phyloP scores from a whole-genome alignment of 2,888 invertebrate genomes.

The Epistrophella euchroma region DNA sequence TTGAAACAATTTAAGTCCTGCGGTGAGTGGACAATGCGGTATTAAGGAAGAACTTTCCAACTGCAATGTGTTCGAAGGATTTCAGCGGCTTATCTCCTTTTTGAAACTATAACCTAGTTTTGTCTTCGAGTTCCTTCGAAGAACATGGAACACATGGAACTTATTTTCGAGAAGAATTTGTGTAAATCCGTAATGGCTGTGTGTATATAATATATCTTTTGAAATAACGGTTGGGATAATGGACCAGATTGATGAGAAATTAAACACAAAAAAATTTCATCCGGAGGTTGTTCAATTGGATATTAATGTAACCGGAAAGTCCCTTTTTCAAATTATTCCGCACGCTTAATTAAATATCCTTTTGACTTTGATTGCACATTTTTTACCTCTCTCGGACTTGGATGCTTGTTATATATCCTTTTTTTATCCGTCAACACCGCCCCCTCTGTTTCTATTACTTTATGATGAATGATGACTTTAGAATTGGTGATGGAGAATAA shows the following conservation, averaged over 20 bases:
- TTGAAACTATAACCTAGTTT: slow-evolving; percentile 50
- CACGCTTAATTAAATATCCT: slow-evolving; percentile 70
- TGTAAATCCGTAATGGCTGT: neutral
- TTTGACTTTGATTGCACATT: slow-evolving; percentile 50
- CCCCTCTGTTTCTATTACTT: neutral
- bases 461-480: slow-evolving; percentile 38
- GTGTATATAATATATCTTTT: slow-evolving; percentile 3
- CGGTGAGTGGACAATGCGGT: slow-evolving; percentile 54
- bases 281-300: slow-evolving; percentile 43
- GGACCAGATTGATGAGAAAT: slow-evolving; percentile 35
- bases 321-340: slow-evolving; percentile 52
- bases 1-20: slow-evolving; percentile 64
- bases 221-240: neutral
- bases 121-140: slow-evolving; percentile 50
- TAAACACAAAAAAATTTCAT: neutral
- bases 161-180: slow-evolving; percentile 38
- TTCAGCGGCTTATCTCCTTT: slow-evolving; percentile 52
- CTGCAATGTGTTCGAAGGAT: slow-evolving; percentile 64
- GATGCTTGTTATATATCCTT: slow-evolving; percentile 33
- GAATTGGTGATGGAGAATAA: slow-evolving; percentile 48
- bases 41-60: slow-evolving; percentile 50
- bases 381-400: slow-evolving; percentile 20
- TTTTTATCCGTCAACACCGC: neutral
- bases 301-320: slow-evolving; percentile 50
- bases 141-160: slow-evolving; percentile 63